These are phyloP conservation scores for Lutjanus erythropterus DNA, from an alignment of 2,113 vertebrate species.

Conservation along the genomic window DNA sequence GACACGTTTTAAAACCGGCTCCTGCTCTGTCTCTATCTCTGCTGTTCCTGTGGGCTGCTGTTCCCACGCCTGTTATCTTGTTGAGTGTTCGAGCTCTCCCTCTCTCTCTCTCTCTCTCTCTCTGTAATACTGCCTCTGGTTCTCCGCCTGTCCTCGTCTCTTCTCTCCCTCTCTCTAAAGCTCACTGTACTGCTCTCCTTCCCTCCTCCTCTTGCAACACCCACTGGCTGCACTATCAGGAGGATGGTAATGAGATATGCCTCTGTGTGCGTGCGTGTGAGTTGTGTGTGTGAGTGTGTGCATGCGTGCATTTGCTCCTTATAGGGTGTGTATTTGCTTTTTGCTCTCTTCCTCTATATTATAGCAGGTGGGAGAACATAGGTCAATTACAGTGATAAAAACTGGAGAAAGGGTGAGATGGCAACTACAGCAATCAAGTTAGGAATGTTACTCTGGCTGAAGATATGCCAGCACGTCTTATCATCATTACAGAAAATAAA, in stretches of 20 bases:
- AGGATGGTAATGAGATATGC: constrained; percentile 83
- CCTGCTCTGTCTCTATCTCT: constrained; percentile 46
- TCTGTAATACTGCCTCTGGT: constrained; percentile 57
- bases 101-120: constrained; percentile 58
- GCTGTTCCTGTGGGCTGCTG: constrained; percentile 37
- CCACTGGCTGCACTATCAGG: constrained; percentile 79
- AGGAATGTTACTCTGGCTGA: constrained; percentile 5
- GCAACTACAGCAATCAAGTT: constrained; percentile 25
- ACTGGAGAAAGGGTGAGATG: constrained; percentile 42
- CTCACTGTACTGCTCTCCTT: constrained; percentile 70
- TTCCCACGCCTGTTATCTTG: constrained; percentile 66
- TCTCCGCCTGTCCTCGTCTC: constrained; percentile 59
- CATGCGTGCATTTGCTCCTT: too few species aligned
- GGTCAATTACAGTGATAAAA: constrained; percentile 81
- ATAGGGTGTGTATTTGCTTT: constrained; percentile 64
- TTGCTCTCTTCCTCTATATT: constrained; percentile 56
- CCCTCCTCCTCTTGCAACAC: constrained; percentile 78
- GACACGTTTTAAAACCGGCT: constrained; percentile 29
- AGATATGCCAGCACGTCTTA: neutral
- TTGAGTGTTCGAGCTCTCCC: constrained; percentile 47
- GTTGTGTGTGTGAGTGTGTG: constrained; percentile 35
- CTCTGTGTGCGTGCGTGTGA: constrained; percentile 46
- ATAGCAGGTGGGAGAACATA: constrained; percentile 67
- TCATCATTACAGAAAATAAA: neutral
- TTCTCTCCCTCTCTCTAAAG: constrained; percentile 44